phyloP scores from a whole-genome alignment of 30 jellyfish, hydroid and myxozoan species.

The Pseudorhiza aurosa region DNA sequence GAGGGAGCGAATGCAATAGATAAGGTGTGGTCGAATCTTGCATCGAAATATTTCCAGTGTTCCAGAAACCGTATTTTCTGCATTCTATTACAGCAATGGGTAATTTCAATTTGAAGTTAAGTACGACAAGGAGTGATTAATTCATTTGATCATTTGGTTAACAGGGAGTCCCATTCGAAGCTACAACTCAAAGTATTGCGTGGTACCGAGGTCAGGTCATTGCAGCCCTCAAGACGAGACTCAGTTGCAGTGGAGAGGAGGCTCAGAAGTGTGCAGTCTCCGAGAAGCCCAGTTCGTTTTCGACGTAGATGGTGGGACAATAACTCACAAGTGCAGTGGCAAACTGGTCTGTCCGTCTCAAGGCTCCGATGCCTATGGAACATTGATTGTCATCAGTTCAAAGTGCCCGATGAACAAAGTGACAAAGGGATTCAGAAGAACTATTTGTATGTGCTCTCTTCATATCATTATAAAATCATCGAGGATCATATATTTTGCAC shows the following conservation, averaged over 20 bases:
- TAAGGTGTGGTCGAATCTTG: no score
- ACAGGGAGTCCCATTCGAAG: background rate
- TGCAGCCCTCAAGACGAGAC: background rate
- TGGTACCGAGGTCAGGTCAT: background rate
- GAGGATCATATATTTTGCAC: no score
- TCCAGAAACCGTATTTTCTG: no score
- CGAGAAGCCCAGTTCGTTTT: background rate
- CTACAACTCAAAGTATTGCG: background rate
- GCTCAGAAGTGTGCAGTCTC: background rate
- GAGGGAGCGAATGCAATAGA: no score
- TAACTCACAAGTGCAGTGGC: background rate
- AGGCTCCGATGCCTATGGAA: background rate
- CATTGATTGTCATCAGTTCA: background rate
- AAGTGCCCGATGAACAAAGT: background rate
- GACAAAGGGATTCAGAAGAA: background rate
- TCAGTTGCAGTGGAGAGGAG: background rate
- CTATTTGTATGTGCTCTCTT: background rate
- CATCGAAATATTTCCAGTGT: no score
- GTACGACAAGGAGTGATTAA: no score
- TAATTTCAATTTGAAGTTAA: no score
- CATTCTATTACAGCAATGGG: no score
- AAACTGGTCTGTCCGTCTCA: no score
- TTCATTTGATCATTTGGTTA: no score
- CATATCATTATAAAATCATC: no score
- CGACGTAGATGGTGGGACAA: background rate